phyloP scores from a whole-genome alignment of 2,888 invertebrate genomes.

The Amblyjoppa proteus region DNA sequence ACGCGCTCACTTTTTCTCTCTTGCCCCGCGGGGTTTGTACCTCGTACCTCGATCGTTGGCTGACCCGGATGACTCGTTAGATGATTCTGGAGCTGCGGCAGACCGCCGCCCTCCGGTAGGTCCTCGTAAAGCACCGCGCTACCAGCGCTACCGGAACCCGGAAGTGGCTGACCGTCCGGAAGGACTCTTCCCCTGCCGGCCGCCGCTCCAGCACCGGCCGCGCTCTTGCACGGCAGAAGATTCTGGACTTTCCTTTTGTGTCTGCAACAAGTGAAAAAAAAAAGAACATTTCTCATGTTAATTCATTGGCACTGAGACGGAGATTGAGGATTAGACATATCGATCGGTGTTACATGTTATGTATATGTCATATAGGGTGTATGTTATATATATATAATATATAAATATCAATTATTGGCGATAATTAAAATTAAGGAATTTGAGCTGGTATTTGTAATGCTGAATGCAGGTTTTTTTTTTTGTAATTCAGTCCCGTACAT shows the following conservation, averaged over 20 bases:
- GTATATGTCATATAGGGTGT: too few species aligned
- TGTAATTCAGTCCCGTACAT: too few species aligned
- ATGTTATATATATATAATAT: not conserved
- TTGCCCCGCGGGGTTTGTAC: slow-evolving; percentile 77
- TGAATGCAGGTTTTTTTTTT: too few species aligned
- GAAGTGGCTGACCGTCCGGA: slow-evolving; percentile 84
- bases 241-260: slow-evolving; percentile 95
- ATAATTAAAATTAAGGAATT: too few species aligned
- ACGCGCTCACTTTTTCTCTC: slow-evolving; percentile 73
- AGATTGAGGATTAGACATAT: not conserved
- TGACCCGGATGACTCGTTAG: slow-evolving; percentile 75
- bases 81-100: slow-evolving; percentile 84
- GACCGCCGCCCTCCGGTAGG: slow-evolving; percentile 88
- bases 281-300: slow-evolving; percentile 15
- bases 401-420: not conserved
- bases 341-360: too few species aligned
- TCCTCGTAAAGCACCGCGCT: slow-evolving; percentile 92
- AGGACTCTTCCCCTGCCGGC: slow-evolving; percentile 84
- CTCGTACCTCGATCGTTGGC: slow-evolving; percentile 83
- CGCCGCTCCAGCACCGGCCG: slow-evolving; percentile 85
- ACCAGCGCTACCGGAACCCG: slow-evolving; percentile 78
- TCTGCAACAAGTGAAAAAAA: slow-evolving; percentile 86
- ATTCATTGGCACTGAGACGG: not conserved
- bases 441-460: too few species aligned
- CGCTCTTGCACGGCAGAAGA: slow-evolving; percentile 93